These are phyloP conservation scores for Brachionus angularis DNA, from an alignment of 1,140 invertebrate species.

Conservation along the genomic window DNA sequence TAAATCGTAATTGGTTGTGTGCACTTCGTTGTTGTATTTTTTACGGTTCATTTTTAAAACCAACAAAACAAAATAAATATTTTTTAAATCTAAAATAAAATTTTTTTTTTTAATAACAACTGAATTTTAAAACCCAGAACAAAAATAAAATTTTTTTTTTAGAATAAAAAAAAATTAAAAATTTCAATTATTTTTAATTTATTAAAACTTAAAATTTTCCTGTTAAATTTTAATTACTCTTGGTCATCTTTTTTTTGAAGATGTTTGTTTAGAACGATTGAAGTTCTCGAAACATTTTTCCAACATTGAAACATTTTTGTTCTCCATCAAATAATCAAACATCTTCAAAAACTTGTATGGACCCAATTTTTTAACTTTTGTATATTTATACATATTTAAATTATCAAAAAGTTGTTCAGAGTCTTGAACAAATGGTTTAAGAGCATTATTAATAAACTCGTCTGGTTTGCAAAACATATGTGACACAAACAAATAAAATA, in stretches of 20 bases:
- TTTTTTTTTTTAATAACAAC: no score
- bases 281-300: no score
- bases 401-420: background rate
- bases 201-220: no score
- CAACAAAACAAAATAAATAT: background rate
- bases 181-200: no score
- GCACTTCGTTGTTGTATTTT: background rate
- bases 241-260: no score
- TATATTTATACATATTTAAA: background rate
- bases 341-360: conserved; percentile 18
- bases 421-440: background rate
- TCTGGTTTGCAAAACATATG: background rate
- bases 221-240: no score
- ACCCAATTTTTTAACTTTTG: background rate
- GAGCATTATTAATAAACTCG: background rate
- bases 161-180: no score
- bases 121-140: background rate
- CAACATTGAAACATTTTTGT: conserved; percentile 1
- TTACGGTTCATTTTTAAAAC: background rate
- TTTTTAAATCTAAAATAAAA: background rate
- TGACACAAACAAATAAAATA: conserved; percentile 30
- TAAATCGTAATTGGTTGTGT: conserved; percentile 11
- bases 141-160: background rate
- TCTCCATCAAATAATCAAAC: conserved; percentile 24
- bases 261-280: no score